Conservation (phyloP, 2,888 invertebrate genomes). For the Bhutanitis thaidina region DNA sequence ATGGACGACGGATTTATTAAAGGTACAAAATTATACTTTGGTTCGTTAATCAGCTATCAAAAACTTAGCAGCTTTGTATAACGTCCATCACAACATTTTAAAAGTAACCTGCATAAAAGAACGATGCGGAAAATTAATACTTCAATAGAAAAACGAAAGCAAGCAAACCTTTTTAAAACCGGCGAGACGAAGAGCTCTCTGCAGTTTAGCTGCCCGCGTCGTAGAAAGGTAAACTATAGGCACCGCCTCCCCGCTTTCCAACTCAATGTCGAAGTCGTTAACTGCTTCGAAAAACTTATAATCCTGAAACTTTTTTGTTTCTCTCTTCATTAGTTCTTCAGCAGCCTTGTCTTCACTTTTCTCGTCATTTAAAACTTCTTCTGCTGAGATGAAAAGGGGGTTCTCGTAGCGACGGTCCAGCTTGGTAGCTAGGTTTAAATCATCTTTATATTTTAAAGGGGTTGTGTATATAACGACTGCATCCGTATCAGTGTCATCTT, state of each 20-base stretch:
- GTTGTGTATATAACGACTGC: background rate
- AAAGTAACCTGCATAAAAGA: conserved; percentile 13
- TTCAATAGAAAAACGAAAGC: conserved; percentile 15
- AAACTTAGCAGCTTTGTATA: conserved; percentile 15
- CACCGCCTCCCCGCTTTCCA: conserved; percentile 61
- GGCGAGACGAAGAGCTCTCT: conserved; percentile 77
- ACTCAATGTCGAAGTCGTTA: conserved; percentile 70
- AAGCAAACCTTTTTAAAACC: conserved; percentile 77
- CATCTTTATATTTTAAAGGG: conserved; percentile 30
- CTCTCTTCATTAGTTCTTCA: conserved; percentile 62
- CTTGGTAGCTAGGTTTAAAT: conserved; percentile 38
- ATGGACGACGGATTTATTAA: too few relatives aligned
- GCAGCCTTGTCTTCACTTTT: conserved; percentile 52
- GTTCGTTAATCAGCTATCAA: conserved; percentile 23
- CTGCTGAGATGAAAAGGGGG: conserved; percentile 57
- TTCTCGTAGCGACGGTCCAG: conserved; percentile 56
- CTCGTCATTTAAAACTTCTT: conserved; percentile 58
- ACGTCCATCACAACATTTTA: conserved; percentile 11
- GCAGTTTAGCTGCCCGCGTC: conserved; percentile 72
- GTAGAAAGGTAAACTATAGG: conserved; percentile 74
- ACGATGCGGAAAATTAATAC: conserved; percentile 8
- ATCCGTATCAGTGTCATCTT: conserved; percentile 42
- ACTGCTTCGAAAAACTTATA: conserved; percentile 70
- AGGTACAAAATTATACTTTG: background rate
- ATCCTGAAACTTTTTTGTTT: conserved; percentile 61